A percentile compares a stretch with the other conserved stretches of the same genome.
These are phyloP conservation scores for Epinotia ramella DNA, from an alignment of 2,888 invertebrate genomes.

Conservation along the genomic window DNA sequence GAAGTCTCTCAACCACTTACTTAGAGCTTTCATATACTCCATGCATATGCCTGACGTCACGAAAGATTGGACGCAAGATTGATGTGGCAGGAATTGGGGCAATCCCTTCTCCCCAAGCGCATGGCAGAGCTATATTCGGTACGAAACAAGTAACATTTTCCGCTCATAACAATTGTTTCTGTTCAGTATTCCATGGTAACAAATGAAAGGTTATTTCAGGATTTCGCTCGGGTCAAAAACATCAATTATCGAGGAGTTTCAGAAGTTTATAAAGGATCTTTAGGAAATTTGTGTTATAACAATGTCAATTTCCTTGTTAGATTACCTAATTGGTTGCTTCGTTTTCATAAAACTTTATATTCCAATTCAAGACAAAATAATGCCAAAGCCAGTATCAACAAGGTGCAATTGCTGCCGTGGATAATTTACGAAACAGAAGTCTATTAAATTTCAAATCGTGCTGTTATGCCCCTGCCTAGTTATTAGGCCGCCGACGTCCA, in stretches of 20 bases:
- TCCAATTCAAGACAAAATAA: not conserved
- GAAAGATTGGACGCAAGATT: conserved; percentile 49
- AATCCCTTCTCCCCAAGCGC: conserved; percentile 35
- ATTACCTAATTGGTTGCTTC: not conserved
- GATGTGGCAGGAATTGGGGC: conserved; percentile 42
- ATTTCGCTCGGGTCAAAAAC: conserved; percentile 10
- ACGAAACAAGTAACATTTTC: conserved; percentile 34
- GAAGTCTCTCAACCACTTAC: conserved; percentile 75
- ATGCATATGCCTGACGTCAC: conserved; percentile 51
- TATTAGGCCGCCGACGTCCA: conserved; percentile 70
- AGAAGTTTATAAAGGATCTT: conserved; percentile 13
- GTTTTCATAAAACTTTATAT: not conserved
- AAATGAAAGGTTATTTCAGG: conserved; percentile 39
- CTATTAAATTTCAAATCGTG: conserved; percentile 20
- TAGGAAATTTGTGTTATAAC: conserved; percentile 15
- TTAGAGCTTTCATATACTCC: conserved; percentile 65
- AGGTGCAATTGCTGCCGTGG: not conserved
- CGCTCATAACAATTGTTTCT: conserved; percentile 37
- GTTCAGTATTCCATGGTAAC: conserved; percentile 21
- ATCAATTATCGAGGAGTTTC: conserved; percentile 24
- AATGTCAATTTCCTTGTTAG: not conserved
- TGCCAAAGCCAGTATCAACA: not conserved
- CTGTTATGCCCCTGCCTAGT: conserved; percentile 59
- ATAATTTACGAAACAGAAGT: conserved; percentile 22
- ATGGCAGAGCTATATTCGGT: conserved; percentile 34